Conservation (phyloP, 2,113 vertebrate species). For the Pachypanchax playfairii region DNA sequence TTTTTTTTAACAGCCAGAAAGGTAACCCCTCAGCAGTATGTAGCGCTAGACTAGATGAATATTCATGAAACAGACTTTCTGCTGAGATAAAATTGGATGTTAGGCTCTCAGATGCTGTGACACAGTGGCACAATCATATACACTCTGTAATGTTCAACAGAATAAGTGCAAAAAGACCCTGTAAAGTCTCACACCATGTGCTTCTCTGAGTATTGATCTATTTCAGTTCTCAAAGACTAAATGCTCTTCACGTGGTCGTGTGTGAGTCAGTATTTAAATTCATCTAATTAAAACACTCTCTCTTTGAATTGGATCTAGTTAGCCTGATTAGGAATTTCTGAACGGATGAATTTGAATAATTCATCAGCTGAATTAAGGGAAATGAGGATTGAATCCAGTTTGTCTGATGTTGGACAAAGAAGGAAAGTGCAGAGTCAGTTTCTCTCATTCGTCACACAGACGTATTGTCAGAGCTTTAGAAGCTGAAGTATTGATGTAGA, state of each 20-base stretch:
- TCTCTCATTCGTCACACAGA: constrained; percentile 55
- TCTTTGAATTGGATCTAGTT: constrained; percentile 36
- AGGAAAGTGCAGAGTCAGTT: constrained; percentile 53
- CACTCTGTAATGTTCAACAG: constrained; percentile 7
- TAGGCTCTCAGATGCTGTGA: constrained; percentile 37
- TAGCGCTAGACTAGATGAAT: constrained; percentile 56
- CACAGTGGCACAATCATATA: constrained; percentile 20
- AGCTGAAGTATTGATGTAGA: constrained; percentile 48
- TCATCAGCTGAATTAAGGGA: constrained; percentile 53
- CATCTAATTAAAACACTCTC: constrained; percentile 30
- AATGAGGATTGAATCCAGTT: constrained; percentile 44
- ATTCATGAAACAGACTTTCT: constrained; percentile 64
- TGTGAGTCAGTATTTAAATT: constrained; percentile 18
- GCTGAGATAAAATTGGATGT: constrained; percentile 66
- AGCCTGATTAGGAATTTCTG: constrained; percentile 44
- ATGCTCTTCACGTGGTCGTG: constrained; percentile 25
- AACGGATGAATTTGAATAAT: constrained; percentile 61
- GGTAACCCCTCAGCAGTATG: constrained; percentile 58
- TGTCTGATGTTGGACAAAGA: constrained; percentile 44
- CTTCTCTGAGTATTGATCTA: constrained; percentile 13
- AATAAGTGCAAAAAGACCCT: constrained; percentile 5
- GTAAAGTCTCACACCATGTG: neutral
- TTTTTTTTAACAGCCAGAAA: constrained; percentile 35
- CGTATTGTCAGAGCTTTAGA: constrained; percentile 32
- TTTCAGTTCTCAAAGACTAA: constrained; percentile 29